Evolutionary conservation across 2,113 vertebrate genomes (phyloP), one percentile per base, ranked within the genome.

Genomic region (Nipponia nippon): DNA sequence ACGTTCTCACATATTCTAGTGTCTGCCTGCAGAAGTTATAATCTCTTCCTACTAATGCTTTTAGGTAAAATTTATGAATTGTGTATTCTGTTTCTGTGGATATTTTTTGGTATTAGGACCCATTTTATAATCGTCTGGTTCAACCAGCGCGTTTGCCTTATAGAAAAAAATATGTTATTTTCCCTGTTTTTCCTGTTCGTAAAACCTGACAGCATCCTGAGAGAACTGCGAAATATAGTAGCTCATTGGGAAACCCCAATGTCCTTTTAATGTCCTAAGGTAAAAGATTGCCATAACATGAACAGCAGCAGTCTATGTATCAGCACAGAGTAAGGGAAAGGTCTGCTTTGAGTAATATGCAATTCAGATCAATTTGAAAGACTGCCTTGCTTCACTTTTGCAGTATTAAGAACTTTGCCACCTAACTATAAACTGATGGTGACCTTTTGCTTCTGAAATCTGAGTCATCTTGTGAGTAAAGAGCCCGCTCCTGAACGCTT

Each of bases 281-380:
- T 56, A 56, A 87, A 93, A 66, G 53, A 83, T 36, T 85, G 53
- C 58, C n/a, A 13, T 7, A 72, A 29, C 70, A 32, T 0, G 7
- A 85, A 52, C 73, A 71, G 5, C 73, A 19, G 46, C 47, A 19
- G 71, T 10, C 36, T 77, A 50, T 58, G 44, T 73, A 79, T 77
- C 87, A 82, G 66, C 83, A 32, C 65, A 13, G 82, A n/a, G 22
- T 25, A 40, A 91, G 78, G 63, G 63, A 94, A 93, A 87, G 83
- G 93, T 89, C 87, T 96, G 50, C 82, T 85, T 83, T 49, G 20
- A 25, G 80, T 73, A 91, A 93, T 92, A 79, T 76, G 52, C 84
- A 89, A 87, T 93, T 89, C 90, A 95, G 91, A 91, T 94, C 55
- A 42, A 92, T 96, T 77, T 93, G 83, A 94, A 93, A 94, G 61